Evolutionary conservation across 2,888 invertebrate genomes (phyloP).

Genomic region (Tridacna gigas): DNA sequence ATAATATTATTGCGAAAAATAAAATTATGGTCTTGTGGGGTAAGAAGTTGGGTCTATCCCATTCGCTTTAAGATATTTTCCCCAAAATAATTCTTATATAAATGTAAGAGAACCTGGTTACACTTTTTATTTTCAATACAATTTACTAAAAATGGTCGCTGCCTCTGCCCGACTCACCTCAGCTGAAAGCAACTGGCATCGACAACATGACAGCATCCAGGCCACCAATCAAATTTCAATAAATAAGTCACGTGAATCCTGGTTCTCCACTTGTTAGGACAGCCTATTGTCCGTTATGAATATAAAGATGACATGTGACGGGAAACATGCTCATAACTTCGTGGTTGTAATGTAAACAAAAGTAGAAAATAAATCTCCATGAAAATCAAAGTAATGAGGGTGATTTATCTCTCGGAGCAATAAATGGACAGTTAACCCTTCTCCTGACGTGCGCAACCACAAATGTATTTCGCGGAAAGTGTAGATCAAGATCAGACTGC

Average conservation of each 20-base stretch:
- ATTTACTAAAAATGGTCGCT: no score
- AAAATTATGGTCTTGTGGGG: no score
- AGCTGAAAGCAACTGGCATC: neutral
- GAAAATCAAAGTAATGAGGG: constrained; percentile 12
- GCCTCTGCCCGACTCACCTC: no score
- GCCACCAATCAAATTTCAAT: constrained; percentile 38
- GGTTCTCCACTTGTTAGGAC: constrained; percentile 26
- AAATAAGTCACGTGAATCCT: constrained; percentile 38
- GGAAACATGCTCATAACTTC: constrained; percentile 17
- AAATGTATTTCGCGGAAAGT: no score
- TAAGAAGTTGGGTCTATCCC: no score
- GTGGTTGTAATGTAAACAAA: constrained; percentile 15
- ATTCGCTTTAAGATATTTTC: no score
- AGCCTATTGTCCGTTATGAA: constrained; percentile 21
- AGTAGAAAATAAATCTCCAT: constrained; percentile 1
- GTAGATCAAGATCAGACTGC: no score
- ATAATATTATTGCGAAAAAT: no score
- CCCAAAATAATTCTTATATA: no score
- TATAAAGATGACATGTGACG: constrained; percentile 16
- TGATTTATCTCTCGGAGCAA: neutral
- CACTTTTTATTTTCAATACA: no score
- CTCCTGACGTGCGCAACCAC: neutral
- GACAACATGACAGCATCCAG: constrained; percentile 33
- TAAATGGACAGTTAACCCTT: constrained; percentile 1
- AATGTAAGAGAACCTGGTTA: no score